Conservation (phyloP, 2,888 invertebrate species). For the Cheilosia urbana region DNA sequence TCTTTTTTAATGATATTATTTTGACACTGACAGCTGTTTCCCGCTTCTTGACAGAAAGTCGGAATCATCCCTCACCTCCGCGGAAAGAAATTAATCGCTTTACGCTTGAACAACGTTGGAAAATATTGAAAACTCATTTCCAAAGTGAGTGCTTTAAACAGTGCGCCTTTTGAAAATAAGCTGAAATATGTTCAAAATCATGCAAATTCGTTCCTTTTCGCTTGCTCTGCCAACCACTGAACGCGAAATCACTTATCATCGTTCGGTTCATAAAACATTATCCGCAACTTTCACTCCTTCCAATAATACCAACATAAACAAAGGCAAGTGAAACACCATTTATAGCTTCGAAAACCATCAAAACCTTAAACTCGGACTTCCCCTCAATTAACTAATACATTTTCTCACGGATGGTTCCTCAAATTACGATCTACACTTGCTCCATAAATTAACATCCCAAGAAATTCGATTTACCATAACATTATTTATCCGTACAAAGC, state of each 20-base stretch:
- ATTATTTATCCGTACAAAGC: slow-evolving; percentile 39
- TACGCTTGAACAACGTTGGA: no score
- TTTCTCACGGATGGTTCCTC: slow-evolving; percentile 45
- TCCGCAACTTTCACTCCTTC: background rate
- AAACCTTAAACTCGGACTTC: slow-evolving; percentile 18
- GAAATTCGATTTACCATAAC: slow-evolving; percentile 66
- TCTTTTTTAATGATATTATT: no score
- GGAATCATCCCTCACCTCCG: no score
- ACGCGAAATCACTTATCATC: background rate
- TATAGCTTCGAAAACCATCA: slow-evolving; percentile 15
- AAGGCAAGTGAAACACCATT: slow-evolving; percentile 11
- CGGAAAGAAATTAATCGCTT: no score
- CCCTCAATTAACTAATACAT: slow-evolving; percentile 34
- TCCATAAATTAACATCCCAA: slow-evolving; percentile 64
- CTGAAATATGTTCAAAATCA: background rate
- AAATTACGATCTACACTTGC: slow-evolving; percentile 42
- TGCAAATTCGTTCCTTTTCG: background rate
- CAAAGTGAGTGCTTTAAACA: no score
- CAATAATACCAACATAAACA: background rate
- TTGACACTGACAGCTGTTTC: no score
- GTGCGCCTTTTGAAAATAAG: no score
- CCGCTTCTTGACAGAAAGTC: no score
- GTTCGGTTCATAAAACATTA: background rate
- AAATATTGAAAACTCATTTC: no score
- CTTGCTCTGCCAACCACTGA: background rate